Evolutionary conservation across 1,140 invertebrate genomes (phyloP).

Genomic region (Stegodyphus mimosarum): DNA sequence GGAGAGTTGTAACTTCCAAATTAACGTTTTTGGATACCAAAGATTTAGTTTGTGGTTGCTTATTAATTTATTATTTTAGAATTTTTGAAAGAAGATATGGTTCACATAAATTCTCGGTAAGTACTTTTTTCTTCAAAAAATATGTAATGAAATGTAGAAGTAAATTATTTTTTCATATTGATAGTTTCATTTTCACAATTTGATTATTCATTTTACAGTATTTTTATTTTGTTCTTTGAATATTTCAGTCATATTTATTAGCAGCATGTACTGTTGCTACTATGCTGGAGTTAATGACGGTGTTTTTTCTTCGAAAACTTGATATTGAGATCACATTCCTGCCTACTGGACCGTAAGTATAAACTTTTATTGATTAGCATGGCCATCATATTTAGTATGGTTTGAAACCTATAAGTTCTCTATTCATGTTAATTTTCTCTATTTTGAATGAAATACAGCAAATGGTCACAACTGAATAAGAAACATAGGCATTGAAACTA

Average conservation of each 20-base stretch:
- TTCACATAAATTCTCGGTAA: slow-evolving; percentile 71
- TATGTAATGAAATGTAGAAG: no score
- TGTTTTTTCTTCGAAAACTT: slow-evolving; percentile 65
- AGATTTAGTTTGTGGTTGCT: slow-evolving; percentile 71
- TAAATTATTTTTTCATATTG: not conserved
- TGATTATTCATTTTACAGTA: slow-evolving; percentile 1
- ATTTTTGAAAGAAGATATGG: slow-evolving; percentile 73
- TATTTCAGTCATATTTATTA: slow-evolving; percentile 69
- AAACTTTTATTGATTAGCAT: not conserved
- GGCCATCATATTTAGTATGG: no score
- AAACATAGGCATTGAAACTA: no score
- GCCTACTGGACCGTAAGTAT: slow-evolving; percentile 69
- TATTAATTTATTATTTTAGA: slow-evolving; percentile 73
- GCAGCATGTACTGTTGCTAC: slow-evolving; percentile 69
- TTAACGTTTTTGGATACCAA: slow-evolving; percentile 72
- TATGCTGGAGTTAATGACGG: slow-evolving; percentile 67
- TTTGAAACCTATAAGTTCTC: no score
- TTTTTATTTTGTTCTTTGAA: not conserved
- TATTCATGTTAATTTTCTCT: no score
- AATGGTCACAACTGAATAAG: no score
- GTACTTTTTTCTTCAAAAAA: slow-evolving; percentile 23
- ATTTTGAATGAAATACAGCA: no score
- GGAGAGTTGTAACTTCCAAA: slow-evolving; percentile 70
- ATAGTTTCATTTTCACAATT: not conserved
- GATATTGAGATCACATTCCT: slow-evolving; percentile 67